Percentiles rank a stretch among this genome's conserved stretches.
Evolutionary conservation across 2,888 invertebrate genomes (phyloP).

Genomic region (Drosophila setosimentum): DNA sequence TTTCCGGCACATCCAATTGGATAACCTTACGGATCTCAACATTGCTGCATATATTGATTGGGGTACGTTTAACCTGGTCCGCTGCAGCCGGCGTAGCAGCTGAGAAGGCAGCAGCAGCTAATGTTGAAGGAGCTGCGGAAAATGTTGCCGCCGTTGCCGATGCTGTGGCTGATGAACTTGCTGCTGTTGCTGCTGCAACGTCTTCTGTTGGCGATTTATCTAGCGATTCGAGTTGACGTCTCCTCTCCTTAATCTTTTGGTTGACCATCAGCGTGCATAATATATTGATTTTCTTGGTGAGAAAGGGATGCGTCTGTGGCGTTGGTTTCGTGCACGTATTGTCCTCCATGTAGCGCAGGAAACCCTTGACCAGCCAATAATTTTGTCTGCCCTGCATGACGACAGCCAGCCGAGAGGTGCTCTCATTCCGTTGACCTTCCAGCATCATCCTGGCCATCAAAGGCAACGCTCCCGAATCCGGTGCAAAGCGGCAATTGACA

Average conservation of each 20-base stretch:
- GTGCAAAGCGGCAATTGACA: slow-evolving; percentile 76
- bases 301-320: slow-evolving; percentile 83
- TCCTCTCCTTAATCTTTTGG: slow-evolving; percentile 77
- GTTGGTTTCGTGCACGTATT: slow-evolving; percentile 83
- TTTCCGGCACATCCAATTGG: slow-evolving; percentile 70
- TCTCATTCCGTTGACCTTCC: slow-evolving; percentile 61
- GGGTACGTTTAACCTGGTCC: slow-evolving; percentile 20
- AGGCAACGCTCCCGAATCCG: slow-evolving; percentile 66
- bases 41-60: slow-evolving; percentile 74
- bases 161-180: neutral
- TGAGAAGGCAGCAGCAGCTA: neutral
- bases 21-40: slow-evolving; percentile 78
- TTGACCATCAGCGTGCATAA: slow-evolving; percentile 82
- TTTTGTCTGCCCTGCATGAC: slow-evolving; percentile 81
- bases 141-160: neutral
- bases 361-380: slow-evolving; percentile 83
- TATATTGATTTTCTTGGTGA: slow-evolving; percentile 83
- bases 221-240: neutral
- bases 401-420: slow-evolving; percentile 79
- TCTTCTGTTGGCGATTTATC: neutral
- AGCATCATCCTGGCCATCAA: slow-evolving; percentile 81
- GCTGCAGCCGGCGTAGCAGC: neutral
- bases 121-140: neutral
- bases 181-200: too few species aligned
- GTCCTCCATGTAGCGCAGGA: slow-evolving; percentile 75